phyloP scores from a whole-genome alignment of 2,888 invertebrate species.

The Nysson spinosus region DNA sequence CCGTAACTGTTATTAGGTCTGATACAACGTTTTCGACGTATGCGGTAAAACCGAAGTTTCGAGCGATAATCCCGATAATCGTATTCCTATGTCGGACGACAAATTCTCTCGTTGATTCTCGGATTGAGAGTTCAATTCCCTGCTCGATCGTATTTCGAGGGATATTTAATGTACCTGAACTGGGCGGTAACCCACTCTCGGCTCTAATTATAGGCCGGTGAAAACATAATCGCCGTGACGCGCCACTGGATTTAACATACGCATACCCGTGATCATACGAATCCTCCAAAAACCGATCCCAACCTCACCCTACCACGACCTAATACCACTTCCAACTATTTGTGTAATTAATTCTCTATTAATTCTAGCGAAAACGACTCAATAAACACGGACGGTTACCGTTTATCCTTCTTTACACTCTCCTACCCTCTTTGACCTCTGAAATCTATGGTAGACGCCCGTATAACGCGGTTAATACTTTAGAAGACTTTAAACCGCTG shows the following conservation, averaged over 20 bases:
- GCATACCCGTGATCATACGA: slow-evolving; percentile 31
- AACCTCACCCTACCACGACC: no score
- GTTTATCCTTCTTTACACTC: no score
- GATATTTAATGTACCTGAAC: slow-evolving; percentile 52
- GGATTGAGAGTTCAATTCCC: slow-evolving; percentile 38
- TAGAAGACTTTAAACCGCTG: no score
- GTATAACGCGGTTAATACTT: no score
- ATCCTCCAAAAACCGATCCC: slow-evolving; percentile 16
- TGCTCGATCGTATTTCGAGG: slow-evolving; percentile 24
- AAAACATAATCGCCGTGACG: slow-evolving; percentile 56
- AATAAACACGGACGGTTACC: slow-evolving; percentile 21
- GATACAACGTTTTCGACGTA: no score
- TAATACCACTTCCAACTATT: no score
- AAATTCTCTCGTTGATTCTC: slow-evolving; percentile 24
- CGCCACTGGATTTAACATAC: slow-evolving; percentile 44
- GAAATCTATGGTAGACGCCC: no score
- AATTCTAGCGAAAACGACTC: no score
- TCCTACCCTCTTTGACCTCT: no score
- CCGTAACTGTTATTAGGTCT: no score
- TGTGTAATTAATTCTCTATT: slow-evolving; percentile 23
- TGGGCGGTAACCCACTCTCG: slow-evolving; percentile 47
- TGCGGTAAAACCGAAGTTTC: no score
- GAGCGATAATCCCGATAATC: slow-evolving; percentile 23
- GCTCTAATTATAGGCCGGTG: slow-evolving; percentile 54
- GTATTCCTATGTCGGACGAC: slow-evolving; percentile 13